Conservation (phyloP, 1,140 invertebrate species). For the Schlechtendalia chinensis region DNA sequence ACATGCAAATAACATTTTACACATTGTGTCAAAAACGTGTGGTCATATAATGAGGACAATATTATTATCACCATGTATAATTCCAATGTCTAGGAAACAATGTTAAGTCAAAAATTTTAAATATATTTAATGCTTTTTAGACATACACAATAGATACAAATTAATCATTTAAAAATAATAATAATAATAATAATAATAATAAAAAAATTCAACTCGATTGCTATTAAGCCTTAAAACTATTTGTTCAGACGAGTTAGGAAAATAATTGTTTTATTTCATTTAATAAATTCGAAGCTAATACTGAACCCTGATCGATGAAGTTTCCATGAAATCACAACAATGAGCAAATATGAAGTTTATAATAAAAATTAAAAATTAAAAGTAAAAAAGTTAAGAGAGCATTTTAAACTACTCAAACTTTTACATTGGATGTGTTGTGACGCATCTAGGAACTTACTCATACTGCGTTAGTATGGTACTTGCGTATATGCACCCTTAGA, state of each 20-base stretch:
- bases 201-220: conserved; percentile 23
- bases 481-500: conserved; percentile 75
- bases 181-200: not conserved
- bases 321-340: conserved; percentile 50
- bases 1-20: conserved; percentile 42
- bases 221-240: conserved; percentile 45
- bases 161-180: conserved; percentile 17
- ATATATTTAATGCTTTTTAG: not conserved
- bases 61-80: conserved; percentile 25
- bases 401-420: conserved; percentile 28
- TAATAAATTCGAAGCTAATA: conserved; percentile 46
- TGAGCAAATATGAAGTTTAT: conserved; percentile 48
- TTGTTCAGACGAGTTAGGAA: conserved; percentile 48
- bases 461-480: conserved; percentile 65
- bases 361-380: conserved; percentile 44
- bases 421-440: conserved; percentile 41
- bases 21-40: conserved; percentile 10
- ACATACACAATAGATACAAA: conserved; percentile 24
- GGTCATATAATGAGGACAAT: conserved; percentile 14
- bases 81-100: conserved; percentile 47
- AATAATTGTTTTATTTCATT: conserved; percentile 38
- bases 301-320: conserved; percentile 48
- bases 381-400: conserved; percentile 48
- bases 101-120: conserved; percentile 6
- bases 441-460: conserved; percentile 49